Percentiles rank a stretch among this genome's conserved stretches.
Conservation (phyloP, 2,888 invertebrate genomes). For the Tetranychus piercei region DNA sequence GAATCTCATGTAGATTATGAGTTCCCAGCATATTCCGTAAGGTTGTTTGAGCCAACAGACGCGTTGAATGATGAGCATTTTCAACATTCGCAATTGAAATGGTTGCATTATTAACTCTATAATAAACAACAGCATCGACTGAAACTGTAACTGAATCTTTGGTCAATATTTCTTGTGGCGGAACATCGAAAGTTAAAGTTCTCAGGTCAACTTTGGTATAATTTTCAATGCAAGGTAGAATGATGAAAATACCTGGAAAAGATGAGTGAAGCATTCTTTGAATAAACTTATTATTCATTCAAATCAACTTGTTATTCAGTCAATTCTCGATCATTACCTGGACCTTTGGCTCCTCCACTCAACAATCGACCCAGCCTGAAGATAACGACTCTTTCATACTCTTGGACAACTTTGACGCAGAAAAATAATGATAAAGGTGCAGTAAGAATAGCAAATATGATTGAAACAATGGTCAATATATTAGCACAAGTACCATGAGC, state of each 20-base stretch:
- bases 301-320: too few relatives aligned
- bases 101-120: slow-evolving; percentile 75
- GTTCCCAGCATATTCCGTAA: slow-evolving; percentile 80
- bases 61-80: slow-evolving; percentile 80
- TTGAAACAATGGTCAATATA: neutral
- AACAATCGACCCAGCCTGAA: slow-evolving; percentile 54
- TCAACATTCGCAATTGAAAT: slow-evolving; percentile 94
- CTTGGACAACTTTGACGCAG: slow-evolving; percentile 90
- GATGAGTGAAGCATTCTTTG: too few relatives aligned
- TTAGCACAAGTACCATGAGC: neutral
- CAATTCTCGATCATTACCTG: slow-evolving; percentile 33
- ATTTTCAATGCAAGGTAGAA: slow-evolving; percentile 40
- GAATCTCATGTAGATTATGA: slow-evolving; percentile 79
- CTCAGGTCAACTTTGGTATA: slow-evolving; percentile 34
- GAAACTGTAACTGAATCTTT: slow-evolving; percentile 30
- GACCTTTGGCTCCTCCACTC: slow-evolving; percentile 79
- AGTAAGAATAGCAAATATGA: slow-evolving; percentile 36
- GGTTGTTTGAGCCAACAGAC: slow-evolving; percentile 46
- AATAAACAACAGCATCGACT: slow-evolving; percentile 31
- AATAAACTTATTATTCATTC: too few relatives aligned
- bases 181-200: slow-evolving; percentile 37
- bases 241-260: slow-evolving; percentile 41
- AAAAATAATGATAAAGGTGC: slow-evolving; percentile 80
- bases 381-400: slow-evolving; percentile 86
- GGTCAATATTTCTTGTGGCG: slow-evolving; percentile 34